phyloP scores from a whole-genome alignment of 92 coral and sea anemone species.

The Palythoa grandis region DNA sequence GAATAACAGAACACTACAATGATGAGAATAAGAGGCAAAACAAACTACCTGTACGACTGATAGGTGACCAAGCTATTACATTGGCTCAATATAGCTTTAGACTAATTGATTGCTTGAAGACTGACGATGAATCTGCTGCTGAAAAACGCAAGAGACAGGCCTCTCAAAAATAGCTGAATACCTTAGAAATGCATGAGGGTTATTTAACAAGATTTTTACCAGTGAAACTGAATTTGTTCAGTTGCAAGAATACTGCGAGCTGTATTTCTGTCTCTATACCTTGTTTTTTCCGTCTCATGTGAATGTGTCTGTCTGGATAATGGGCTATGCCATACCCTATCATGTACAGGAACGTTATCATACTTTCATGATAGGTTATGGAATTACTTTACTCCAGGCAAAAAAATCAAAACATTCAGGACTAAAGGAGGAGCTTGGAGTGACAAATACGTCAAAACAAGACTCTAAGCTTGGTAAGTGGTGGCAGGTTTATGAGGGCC shows the following conservation, averaged over 20 bases:
- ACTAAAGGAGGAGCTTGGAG: constrained; percentile 47
- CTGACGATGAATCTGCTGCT: constrained; percentile 44
- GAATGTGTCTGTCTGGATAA: constrained; percentile 57
- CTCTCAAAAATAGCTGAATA: constrained; percentile 27
- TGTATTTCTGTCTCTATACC: constrained; percentile 40
- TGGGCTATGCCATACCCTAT: constrained; percentile 62
- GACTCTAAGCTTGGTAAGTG: constrained; percentile 33
- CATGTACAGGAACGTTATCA: constrained; percentile 50
- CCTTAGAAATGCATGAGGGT: constrained; percentile 48
- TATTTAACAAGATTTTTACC: constrained; percentile 49
- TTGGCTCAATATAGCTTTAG: constrained; percentile 32
- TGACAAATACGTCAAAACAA: constrained; percentile 49
- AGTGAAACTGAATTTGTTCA: constrained; percentile 22
- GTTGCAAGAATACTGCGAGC: constrained; percentile 29
- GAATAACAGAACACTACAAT: constrained; percentile 43
- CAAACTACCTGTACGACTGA: constrained; percentile 38
- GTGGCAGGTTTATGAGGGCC: constrained; percentile 45
- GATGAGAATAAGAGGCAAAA: constrained; percentile 39
- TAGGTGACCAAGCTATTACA: constrained; percentile 52
- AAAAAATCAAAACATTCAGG: constrained; percentile 61
- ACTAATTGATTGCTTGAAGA: constrained; percentile 30
- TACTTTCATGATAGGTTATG: constrained; percentile 54
- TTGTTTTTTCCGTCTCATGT: constrained; percentile 38
- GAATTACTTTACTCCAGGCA: constrained; percentile 60
- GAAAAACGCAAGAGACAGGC: constrained; percentile 29